A percentile compares a stretch with the other conserved stretches of the same genome.
Evolutionary conservation across 2,888 invertebrate species (phyloP).

Genomic region (Diogma glabrata): DNA sequence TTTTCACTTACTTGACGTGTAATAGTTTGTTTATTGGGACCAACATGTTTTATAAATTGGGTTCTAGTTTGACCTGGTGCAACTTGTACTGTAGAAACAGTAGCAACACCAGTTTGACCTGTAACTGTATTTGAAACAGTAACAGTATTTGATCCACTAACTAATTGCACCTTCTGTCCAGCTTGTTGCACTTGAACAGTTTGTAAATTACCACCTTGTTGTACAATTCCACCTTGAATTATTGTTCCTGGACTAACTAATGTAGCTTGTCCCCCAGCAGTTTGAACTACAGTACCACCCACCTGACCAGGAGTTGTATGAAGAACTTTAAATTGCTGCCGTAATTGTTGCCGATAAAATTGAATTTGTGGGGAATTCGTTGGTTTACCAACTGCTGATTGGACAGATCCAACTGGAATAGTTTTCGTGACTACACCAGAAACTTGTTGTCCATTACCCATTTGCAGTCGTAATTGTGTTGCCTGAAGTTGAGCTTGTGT

Average conservation of each 20-base stretch:
- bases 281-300: conserved; percentile 28
- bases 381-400: conserved; percentile 29
- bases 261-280: conserved; percentile 28
- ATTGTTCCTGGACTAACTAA: conserved; percentile 33
- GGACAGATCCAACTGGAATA: conserved; percentile 31
- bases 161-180: conserved; percentile 34
- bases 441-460: conserved; percentile 29
- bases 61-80: conserved; percentile 34
- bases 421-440: conserved; percentile 29
- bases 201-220: conserved; percentile 22
- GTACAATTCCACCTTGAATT: conserved; percentile 32
- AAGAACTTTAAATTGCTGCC: conserved; percentile 31
- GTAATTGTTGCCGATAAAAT: conserved; percentile 27
- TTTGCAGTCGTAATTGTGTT: conserved; percentile 31
- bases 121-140: conserved; percentile 22
- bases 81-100: conserved; percentile 40
- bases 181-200: conserved; percentile 30
- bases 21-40: conserved; percentile 36
- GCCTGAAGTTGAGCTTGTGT: conserved; percentile 32
- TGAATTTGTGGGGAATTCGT: conserved; percentile 32
- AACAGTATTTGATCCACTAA: conserved; percentile 20
- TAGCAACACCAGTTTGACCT: conserved; percentile 27
- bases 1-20: conserved; percentile 43
- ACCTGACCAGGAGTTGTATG: conserved; percentile 22
- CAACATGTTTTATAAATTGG: conserved; percentile 34